Conservation (phyloP, 2,797 vertebrate genomes). For the Molothrus aeneus region DNA sequence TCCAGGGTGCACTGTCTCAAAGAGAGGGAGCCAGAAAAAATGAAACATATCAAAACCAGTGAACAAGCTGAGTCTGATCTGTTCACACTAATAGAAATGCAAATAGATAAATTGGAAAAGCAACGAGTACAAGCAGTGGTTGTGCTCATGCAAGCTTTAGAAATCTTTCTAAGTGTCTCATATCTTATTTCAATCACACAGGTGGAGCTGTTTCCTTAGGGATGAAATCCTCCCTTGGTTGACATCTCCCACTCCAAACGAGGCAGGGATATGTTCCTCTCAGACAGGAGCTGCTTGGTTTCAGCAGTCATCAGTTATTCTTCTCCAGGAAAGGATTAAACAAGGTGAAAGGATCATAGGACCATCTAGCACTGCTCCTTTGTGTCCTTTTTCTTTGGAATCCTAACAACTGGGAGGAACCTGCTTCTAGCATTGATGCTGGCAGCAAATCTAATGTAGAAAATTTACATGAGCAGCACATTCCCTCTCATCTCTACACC, state of each 20-base stretch:
- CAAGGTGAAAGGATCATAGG: background rate
- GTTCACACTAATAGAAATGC: background rate
- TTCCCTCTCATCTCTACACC: background rate
- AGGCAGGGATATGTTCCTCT: background rate
- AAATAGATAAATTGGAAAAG: background rate
- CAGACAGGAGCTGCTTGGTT: background rate
- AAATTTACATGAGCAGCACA: slow-evolving; percentile 4
- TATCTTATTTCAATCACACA: background rate
- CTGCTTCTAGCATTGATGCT: background rate
- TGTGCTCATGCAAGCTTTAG: background rate
- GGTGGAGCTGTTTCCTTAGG: slow-evolving; percentile 37
- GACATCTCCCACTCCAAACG: background rate
- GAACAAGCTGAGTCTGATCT: background rate
- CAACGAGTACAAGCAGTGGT: background rate
- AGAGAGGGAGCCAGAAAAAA: background rate
- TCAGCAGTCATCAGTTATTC: background rate
- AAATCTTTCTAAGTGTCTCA: background rate
- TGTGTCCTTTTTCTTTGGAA: background rate
- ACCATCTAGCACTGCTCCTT: background rate
- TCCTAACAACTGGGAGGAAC: background rate
- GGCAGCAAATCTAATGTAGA: background rate
- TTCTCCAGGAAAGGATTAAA: background rate
- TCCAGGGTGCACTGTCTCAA: background rate
- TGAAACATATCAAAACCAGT: background rate
- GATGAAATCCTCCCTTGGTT: background rate